Percentiles rank a stretch among this genome's conserved stretches.
phyloP scores from a whole-genome alignment of 2,888 invertebrate species.

The Pachymerium ferrugineum region DNA sequence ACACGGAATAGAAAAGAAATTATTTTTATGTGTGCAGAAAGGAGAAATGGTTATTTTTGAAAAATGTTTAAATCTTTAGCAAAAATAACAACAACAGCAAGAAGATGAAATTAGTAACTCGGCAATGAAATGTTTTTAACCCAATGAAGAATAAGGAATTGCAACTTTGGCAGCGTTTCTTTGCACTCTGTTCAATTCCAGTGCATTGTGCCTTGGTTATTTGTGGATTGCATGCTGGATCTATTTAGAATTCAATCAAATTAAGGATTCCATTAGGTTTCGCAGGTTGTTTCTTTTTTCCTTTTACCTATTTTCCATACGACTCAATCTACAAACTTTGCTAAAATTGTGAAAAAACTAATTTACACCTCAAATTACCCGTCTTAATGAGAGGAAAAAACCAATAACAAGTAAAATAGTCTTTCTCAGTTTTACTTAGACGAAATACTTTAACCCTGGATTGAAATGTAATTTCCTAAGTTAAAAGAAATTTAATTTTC shows the following conservation, averaged over 20 bases:
- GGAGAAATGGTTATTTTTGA: neutral
- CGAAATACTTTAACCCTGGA: no score
- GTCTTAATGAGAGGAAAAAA: neutral
- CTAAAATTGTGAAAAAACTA: neutral
- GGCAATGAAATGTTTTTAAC: no score
- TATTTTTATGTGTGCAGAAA: neutral
- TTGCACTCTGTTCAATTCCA: neutral
- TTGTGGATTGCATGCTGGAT: neutral
- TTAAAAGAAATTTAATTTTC: no score
- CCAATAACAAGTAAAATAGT: neutral
- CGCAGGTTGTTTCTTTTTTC: neutral
- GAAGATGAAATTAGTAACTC: neutral
- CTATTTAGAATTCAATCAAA: conserved; percentile 16
- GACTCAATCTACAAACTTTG: neutral
- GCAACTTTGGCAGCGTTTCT: neutral
- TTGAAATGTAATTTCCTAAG: no score
- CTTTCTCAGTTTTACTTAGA: no score
- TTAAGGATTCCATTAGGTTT: neutral
- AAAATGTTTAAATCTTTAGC: neutral
- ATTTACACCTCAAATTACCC: neutral
- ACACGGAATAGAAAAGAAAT: neutral
- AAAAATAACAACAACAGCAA: neutral
- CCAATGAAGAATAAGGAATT: neutral
- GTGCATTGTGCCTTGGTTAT: neutral
- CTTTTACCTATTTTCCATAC: neutral